These are phyloP conservation scores for Homarus americanus DNA, from an alignment of 1,140 invertebrate species.

Conservation along the genomic window DNA sequence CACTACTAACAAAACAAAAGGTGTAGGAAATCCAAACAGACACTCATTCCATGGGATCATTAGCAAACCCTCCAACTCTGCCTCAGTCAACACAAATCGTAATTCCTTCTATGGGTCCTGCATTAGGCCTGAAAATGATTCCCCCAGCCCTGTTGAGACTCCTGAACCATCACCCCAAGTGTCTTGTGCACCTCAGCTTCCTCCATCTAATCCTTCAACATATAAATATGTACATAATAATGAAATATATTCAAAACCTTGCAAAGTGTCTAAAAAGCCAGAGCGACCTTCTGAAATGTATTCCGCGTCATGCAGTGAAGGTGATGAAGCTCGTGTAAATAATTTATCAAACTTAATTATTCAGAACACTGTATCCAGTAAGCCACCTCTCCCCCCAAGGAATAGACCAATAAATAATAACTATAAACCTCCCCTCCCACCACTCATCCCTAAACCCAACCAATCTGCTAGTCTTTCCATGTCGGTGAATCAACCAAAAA, in stretches of 20 bases:
- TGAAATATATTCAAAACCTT: conserved; percentile 59
- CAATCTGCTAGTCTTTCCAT: conserved; percentile 24
- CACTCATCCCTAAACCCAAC: conserved; percentile 43
- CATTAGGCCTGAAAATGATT: conserved; percentile 46
- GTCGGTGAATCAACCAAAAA: conserved; percentile 1
- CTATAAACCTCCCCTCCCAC: conserved; percentile 51
- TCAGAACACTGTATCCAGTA: conserved; percentile 75
- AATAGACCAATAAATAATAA: conserved; percentile 68
- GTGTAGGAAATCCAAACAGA: conserved; percentile 50
- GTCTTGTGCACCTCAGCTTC: not conserved
- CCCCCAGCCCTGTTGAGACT: conserved; percentile 21
- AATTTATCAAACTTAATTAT: conserved; percentile 61
- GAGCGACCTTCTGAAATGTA: not conserved
- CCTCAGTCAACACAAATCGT: conserved; percentile 19
- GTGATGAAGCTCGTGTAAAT: conserved; percentile 45
- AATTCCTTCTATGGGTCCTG: conserved; percentile 54
- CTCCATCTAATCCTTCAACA: conserved; percentile 14
- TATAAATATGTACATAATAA: conserved; percentile 53
- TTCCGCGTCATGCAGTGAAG: not conserved
- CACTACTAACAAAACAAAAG: conserved; percentile 36
- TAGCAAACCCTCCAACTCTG: conserved; percentile 24
- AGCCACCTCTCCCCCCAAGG: conserved; percentile 73
- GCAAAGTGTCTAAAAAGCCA: conserved; percentile 32
- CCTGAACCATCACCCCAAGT: not conserved
- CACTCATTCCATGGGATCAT: conserved; percentile 63